These are phyloP conservation scores for Delichon dasypus DNA, from an alignment of 2,797 vertebrate genomes.

Conservation along the genomic window DNA sequence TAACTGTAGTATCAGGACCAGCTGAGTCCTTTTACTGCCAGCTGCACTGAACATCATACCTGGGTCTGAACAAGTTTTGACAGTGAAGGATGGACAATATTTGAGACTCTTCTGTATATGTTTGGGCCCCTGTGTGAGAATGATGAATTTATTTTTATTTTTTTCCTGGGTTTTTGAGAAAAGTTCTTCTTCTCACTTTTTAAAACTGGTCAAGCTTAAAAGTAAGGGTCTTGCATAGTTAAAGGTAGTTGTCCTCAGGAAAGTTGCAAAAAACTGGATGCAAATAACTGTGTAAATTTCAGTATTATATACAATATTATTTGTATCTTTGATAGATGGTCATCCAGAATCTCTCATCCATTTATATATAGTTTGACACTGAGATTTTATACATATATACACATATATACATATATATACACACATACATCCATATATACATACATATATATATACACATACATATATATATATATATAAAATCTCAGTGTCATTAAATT, in stretches of 20 bases:
- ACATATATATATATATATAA: too few relatives aligned
- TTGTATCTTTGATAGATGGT: not conserved
- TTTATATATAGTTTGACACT: not conserved
- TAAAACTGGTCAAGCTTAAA: not conserved
- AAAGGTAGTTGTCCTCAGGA: not conserved
- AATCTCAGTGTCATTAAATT: not conserved
- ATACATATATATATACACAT: too few relatives aligned
- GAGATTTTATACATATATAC: too few relatives aligned
- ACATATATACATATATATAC: too few relatives aligned
- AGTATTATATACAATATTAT: not conserved
- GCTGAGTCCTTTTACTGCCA: not conserved
- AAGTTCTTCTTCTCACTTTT: not conserved
- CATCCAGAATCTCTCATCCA: not conserved
- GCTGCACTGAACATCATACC: not conserved
- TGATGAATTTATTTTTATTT: not conserved
- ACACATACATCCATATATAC: too few relatives aligned
- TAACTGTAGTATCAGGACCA: too few relatives aligned
- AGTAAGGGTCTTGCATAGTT: not conserved
- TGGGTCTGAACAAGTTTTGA: not conserved
- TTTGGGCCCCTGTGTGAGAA: not conserved
- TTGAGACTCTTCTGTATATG: not conserved
- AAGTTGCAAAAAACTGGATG: not conserved
- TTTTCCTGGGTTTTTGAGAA: not conserved
- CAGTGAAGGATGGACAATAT: not conserved
- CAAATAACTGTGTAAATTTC: not conserved